Evolutionary conservation across 64 coral and sea anemone genomes (phyloP).

Genomic region (Montipora efflorescens): DNA sequence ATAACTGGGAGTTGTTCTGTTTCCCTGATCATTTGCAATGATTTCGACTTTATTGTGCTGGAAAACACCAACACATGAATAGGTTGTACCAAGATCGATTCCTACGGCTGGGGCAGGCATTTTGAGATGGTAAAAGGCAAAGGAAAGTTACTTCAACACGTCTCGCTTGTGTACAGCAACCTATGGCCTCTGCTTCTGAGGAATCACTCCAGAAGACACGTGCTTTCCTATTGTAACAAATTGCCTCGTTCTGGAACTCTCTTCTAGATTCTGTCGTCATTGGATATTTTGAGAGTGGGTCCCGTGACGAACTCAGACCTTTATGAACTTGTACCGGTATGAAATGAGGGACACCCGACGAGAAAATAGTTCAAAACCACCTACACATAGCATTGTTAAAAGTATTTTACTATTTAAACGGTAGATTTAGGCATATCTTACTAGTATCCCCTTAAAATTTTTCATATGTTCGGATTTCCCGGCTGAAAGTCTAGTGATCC

Average conservation of each 20-base stretch:
- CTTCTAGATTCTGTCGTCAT: conserved; percentile 24
- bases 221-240: not conserved
- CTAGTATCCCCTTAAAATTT: too few species aligned
- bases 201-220: not conserved
- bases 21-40: conserved; percentile 87
- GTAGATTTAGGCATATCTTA: too few species aligned
- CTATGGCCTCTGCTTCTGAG: too few species aligned
- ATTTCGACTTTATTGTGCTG: conserved; percentile 93
- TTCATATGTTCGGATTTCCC: too few species aligned
- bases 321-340: too few species aligned
- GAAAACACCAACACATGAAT: conserved; percentile 87
- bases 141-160: not conserved
- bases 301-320: too few species aligned
- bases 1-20: conserved; percentile 86
- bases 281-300: not conserved
- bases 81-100: conserved; percentile 90
- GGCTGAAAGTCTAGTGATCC: too few species aligned
- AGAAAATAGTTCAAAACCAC: too few species aligned
- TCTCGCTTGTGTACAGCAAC: too few species aligned
- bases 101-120: conserved; percentile 71
- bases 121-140: not conserved
- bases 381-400: too few species aligned
- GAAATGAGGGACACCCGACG: too few species aligned
- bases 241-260: conserved; percentile 37
- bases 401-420: too few species aligned